Evolutionary conservation across 2,113 vertebrate genomes (phyloP), one percentile per base, ranked within the genome.

Genomic region (Paralichthys olivaceus): DNA sequence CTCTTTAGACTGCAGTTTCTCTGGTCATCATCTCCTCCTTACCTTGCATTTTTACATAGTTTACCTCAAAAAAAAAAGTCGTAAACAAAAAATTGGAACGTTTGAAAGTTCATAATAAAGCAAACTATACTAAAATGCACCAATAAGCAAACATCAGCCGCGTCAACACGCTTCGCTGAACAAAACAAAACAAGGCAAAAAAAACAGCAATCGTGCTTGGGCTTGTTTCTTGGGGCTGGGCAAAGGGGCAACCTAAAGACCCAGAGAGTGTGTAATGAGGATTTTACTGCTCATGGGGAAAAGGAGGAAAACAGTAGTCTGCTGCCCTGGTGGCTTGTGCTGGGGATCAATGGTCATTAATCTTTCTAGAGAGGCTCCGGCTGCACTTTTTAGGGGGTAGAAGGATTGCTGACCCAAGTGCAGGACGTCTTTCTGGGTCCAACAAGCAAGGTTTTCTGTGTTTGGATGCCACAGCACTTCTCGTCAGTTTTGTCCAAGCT

Each of bases 331-430:
- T 91, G 86, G 74, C 85, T 93, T 87, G 82, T 83, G 89, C 81
- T 37, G 49, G 54, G 83, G 84, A 93, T 92, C 87, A 89, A 81
- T 93, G 92, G 84, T 91, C 93, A 93, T 95, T 93, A 94, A 95
- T 94, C 93, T 92, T 92, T 75, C 75, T 25, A 71, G 86, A 93
- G 90, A 87, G 79, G 80, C 84, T 77, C 80, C 20, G 83, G 88
- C 78, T 94, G 89, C 92, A 92, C 78, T 94, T 94, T 93, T 91
- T 85, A 79, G 64, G 75, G 69, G 80, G 68, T 74, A 76, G 74
- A 86, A 87, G 83, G 88, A 91, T 73, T 88, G 93, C 93, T 93
- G 93, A 94, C 87, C 92, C 84, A 89, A 88, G 87, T 77, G 68
- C 79, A 82, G 84, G 86, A 87, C 34, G 25, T 89, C 85, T 89